Percentiles rank a stretch among this genome's conserved stretches.
Evolutionary conservation across 2,113 vertebrate genomes (phyloP).

Genomic region (Engraulis encrasicolus): DNA sequence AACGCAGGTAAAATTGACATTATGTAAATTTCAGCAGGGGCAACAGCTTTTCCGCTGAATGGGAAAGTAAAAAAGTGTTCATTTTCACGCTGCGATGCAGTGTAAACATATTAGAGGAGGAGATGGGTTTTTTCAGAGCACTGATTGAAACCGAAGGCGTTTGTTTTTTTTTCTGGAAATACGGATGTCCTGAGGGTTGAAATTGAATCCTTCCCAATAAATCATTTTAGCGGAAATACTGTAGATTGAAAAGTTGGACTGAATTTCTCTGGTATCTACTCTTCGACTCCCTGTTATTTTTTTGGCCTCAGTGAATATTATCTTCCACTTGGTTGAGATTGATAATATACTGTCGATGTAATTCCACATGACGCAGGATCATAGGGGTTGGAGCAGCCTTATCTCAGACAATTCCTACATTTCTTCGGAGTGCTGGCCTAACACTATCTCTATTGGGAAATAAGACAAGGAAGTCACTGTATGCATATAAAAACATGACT

Average conservation of each 20-base stretch:
- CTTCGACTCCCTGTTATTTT: too few species aligned
- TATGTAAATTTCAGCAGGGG: not conserved
- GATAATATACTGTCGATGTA: too few species aligned
- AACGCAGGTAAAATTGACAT: not conserved
- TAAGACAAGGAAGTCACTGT: too few species aligned
- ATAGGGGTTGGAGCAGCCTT: too few species aligned
- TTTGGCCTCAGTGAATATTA: too few species aligned
- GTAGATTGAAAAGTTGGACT: not conserved
- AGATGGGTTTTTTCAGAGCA: not conserved
- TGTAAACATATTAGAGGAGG: not conserved
- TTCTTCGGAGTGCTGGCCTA: too few species aligned
- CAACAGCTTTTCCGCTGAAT: not conserved
- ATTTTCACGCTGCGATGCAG: not conserved
- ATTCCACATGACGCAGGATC: too few species aligned
- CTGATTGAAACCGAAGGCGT: not conserved
- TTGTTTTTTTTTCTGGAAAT: not conserved
- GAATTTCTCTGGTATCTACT: not conserved
- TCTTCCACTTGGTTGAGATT: too few species aligned
- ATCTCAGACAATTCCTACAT: too few species aligned
- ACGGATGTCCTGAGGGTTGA: not conserved
- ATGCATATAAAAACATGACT: too few species aligned
- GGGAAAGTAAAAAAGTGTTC: not conserved
- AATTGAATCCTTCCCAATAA: not conserved
- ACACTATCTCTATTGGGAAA: too few species aligned
- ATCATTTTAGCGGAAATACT: not conserved